Base-by-base conservation (phyloP, 1,140 invertebrate species). In the Trichonephila clavipes region DNA sequence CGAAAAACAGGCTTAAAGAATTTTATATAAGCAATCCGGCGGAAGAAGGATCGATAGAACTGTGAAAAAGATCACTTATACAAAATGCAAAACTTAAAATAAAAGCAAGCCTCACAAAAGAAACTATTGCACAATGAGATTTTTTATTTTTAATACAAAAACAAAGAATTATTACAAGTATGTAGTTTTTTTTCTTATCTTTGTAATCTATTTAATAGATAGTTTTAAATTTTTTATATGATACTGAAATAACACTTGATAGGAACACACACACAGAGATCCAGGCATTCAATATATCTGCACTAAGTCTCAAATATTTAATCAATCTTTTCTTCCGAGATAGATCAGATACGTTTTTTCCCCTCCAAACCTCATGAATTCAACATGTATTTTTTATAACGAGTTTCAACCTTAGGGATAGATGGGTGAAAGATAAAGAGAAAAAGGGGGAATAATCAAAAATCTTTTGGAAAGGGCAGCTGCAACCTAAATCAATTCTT, bases 301-400 rank as follows among this genome's bases (percentile, higher is more conserved):
- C 72, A 34, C 28, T 34, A 40, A 40, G 34, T 34, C 34, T 77
- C 34, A 77, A 34, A 18, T 18, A 24, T 77, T 77, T 40, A 77
- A 77, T 77, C 72, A 77, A 77, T 77, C 72, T 77, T 40, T 64
- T 34, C 28, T 40, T 12, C 72, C 28, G 1, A 77, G 72, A 77
- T 19, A 40, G 18, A 77, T 77, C 24, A 77, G 72, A 77, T 18
- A 77, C 7, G 10, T 28, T 77, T 34, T 77, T 34, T 7, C 34
- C 2, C 34, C 1, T 2, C 34, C 34, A 40, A 6, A 40, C 72
- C 72, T 77, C 72, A 77, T 77, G 72, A 77, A 77, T 77, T 77
- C 72, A 77, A 77, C 72, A 77, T 77, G 34, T 77, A 77, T 77
- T 77, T 18, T 28, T 77, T 77, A 77, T 77, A 77, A 77, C 72